Conservation (phyloP, 2,797 vertebrate genomes). For the Chloroceryle amazona region DNA sequence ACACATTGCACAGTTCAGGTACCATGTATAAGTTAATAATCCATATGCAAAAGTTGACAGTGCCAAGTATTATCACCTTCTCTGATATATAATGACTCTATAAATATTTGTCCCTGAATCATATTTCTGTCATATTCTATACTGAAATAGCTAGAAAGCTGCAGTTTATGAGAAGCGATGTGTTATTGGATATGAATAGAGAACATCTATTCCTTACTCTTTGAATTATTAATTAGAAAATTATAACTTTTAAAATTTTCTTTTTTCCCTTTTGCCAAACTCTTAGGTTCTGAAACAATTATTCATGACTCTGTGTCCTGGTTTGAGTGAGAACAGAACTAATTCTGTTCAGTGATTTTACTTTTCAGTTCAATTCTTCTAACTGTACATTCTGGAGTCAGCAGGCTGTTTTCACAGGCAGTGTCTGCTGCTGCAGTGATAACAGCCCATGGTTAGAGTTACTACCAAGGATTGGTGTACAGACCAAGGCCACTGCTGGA, state of each 20-base stretch:
- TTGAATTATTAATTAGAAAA: neutral
- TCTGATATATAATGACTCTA: neutral
- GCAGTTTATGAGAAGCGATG: neutral
- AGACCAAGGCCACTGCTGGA: too few species aligned
- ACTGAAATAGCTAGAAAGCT: neutral
- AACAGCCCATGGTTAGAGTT: too few species aligned
- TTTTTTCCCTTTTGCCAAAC: neutral
- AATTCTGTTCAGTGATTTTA: too few species aligned
- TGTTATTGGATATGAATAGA: neutral
- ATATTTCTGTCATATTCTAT: neutral
- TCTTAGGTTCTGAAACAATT: neutral
- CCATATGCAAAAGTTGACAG: neutral
- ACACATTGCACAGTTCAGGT: rapidly evolving
- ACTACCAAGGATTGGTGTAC: too few species aligned
- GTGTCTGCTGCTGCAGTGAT: too few species aligned
- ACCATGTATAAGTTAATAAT: neutral
- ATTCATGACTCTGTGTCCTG: neutral
- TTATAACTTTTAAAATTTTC: neutral
- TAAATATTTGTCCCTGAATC: neutral
- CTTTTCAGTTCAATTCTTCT: too few species aligned
- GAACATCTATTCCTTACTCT: neutral
- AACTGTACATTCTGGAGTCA: too few species aligned
- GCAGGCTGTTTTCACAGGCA: too few species aligned
- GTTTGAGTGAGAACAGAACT: too few species aligned
- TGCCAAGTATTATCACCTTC: neutral